These are phyloP conservation scores for Alligator mississippiensis DNA, from an alignment of 2,113 vertebrate species.

Conservation along the genomic window DNA sequence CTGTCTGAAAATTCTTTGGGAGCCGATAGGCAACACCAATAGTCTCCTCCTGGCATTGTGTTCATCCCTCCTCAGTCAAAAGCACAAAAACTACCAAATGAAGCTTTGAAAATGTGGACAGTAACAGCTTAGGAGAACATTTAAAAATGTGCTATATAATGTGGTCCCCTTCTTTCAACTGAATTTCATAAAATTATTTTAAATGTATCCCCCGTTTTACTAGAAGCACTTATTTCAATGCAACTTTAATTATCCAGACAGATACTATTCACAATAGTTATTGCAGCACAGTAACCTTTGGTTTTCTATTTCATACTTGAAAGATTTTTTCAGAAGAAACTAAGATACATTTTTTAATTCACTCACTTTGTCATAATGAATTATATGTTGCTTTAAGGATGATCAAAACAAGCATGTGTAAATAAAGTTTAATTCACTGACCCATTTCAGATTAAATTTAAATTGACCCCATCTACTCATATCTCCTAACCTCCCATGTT, in stretches of 20 bases:
- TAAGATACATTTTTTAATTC: background rate
- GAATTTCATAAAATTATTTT: background rate
- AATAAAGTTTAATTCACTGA: slow-evolving; percentile 43
- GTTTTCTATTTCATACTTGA: background rate
- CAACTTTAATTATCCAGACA: slow-evolving; percentile 21
- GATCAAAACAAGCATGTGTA: slow-evolving; percentile 4
- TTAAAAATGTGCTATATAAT: background rate
- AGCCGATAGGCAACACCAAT: background rate
- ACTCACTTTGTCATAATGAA: background rate
- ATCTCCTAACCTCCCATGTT: background rate
- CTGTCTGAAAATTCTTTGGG: background rate
- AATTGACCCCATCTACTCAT: background rate
- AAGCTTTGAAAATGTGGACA: background rate
- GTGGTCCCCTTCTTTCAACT: accelerated
- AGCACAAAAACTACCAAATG: background rate
- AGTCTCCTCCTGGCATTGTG: background rate
- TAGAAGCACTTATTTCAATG: slow-evolving; percentile 8
- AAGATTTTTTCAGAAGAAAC: slow-evolving; percentile 16
- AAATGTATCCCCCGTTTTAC: background rate
- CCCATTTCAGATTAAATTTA: slow-evolving; percentile 22
- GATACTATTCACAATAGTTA: slow-evolving; percentile 7
- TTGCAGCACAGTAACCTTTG: slow-evolving; percentile 1
- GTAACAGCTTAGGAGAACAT: background rate
- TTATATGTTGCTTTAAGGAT: background rate
- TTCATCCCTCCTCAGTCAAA: background rate